Evolutionary conservation across 1,140 invertebrate genomes (phyloP).

Genomic region (Panagrolaimus sp.): DNA sequence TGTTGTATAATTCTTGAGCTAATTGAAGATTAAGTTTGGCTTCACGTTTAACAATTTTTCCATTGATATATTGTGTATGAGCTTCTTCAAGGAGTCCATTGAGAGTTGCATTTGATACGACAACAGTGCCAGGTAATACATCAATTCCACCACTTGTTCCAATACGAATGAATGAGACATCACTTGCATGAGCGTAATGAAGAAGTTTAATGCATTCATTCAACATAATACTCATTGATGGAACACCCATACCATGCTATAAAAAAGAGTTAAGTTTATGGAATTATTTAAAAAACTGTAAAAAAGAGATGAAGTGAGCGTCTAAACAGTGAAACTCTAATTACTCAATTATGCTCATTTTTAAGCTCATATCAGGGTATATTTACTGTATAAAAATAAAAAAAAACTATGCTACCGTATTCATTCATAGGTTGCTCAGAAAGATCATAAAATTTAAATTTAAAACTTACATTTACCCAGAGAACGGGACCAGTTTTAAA

Average conservation of each 20-base stretch:
- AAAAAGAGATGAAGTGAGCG: too few species aligned
- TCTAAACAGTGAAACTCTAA: too few species aligned
- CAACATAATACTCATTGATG: slow-evolving; percentile 81
- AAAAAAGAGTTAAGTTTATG: too few species aligned
- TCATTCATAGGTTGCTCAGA: too few species aligned
- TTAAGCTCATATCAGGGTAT: too few species aligned
- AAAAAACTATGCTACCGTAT: too few species aligned
- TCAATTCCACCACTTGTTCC: slow-evolving; percentile 67
- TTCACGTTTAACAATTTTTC: slow-evolving; percentile 74
- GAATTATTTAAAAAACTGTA: too few species aligned
- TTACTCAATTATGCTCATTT: too few species aligned
- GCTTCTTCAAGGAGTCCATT: slow-evolving; percentile 44
- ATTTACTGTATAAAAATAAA: too few species aligned
- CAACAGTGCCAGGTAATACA: slow-evolving; percentile 50
- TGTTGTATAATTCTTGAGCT: slow-evolving; percentile 71
- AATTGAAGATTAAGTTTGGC: slow-evolving; percentile 76
- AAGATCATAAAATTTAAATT: too few species aligned
- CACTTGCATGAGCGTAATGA: slow-evolving; percentile 76
- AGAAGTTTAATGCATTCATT: slow-evolving; percentile 88
- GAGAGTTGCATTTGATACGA: slow-evolving; percentile 49
- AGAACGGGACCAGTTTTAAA: slow-evolving; percentile 93
- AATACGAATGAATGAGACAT: slow-evolving; percentile 83
- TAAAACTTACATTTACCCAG: slow-evolving; percentile 76
- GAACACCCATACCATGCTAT: slow-evolving; percentile 87
- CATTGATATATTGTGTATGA: slow-evolving; percentile 73